Evolutionary conservation across 2,888 invertebrate genomes (phyloP).

Genomic region (Andricus curvator): DNA sequence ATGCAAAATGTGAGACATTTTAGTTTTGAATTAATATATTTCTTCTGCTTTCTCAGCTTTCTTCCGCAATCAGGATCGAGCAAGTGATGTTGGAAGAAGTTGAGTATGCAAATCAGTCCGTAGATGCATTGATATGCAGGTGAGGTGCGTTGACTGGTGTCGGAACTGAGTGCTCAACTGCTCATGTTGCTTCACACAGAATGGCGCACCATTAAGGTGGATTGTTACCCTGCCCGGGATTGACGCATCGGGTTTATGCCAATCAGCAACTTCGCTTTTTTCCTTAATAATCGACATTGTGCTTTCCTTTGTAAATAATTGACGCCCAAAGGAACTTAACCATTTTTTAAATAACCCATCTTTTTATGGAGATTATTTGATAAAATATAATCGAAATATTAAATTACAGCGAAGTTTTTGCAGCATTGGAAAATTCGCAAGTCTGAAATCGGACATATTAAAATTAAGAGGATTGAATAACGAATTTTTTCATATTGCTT

Average conservation of each 20-base stretch:
- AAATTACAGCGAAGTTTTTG: too few relatives aligned
- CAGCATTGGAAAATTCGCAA: too few relatives aligned
- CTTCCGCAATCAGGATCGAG: conserved; percentile 11
- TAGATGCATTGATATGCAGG: conserved; percentile 71
- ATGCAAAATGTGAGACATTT: background rate
- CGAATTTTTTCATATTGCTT: too few relatives aligned
- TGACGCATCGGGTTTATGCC: conserved; percentile 47
- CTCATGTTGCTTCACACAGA: conserved; percentile 63
- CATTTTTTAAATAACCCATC: too few relatives aligned
- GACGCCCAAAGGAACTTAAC: too few relatives aligned
- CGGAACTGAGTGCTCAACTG: conserved; percentile 67
- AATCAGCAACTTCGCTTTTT: background rate
- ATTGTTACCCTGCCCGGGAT: conserved; percentile 48
- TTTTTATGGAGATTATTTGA: too few relatives aligned
- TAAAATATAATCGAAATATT: too few relatives aligned
- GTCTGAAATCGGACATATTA: too few relatives aligned
- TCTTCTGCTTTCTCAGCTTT: background rate
- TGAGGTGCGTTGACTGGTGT: conserved; percentile 66
- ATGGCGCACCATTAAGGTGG: conserved; percentile 64
- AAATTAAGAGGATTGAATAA: too few relatives aligned
- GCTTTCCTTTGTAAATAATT: background rate
- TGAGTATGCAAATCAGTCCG: conserved; percentile 68
- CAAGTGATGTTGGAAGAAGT: conserved; percentile 53
- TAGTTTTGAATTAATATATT: background rate
- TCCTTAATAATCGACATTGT: background rate